Evolutionary conservation across 2,888 invertebrate species (phyloP), one percentile per base, ranked within the genome.

Genomic region (Seira ritae): DNA sequence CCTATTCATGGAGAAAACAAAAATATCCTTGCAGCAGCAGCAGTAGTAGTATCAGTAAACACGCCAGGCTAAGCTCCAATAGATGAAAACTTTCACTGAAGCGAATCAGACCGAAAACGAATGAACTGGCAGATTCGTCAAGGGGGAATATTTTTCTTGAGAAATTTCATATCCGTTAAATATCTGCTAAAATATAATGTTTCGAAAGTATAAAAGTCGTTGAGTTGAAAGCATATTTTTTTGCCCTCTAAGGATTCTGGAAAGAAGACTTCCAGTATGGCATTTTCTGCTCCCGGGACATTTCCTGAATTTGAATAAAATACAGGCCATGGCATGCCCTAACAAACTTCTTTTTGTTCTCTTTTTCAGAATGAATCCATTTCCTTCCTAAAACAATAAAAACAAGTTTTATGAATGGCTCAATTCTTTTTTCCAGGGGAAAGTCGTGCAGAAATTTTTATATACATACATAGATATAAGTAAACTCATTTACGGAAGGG

Each of bases 41-140:
- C n/a, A n/a, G n/a, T n/a, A n/a, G n/a, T n/a, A n/a, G n/a, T n/a
- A n/a, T n/a, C n/a, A n/a, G n/a, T n/a, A n/a, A n/a, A n/a, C n/a
- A n/a, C n/a, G n/a, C n/a, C n/a, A n/a, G 31, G 31, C 31, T 31
- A 31, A 8, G 31, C 31, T 31, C 31, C n/a, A n/a, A n/a, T n/a
- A n/a, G n/a, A n/a, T 74, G 31, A 69, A 70, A 73, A 80, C 68
- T 68, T 62, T 80, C 80, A 68, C 65, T 74, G 62, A 23, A 74
- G 80, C 50, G 80, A 80, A 74, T 80, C 74, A 80, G 80, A 70
- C 80, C 74, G 70, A 69, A 50, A 74, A 67, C 20, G 72, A 80
- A 80, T 73, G 62, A 73, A 20, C 20, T 62, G 50, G 60, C 22
- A 65, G 66, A 31, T 46, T 68, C 62, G 60, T 66, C 60, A 65